Evolutionary conservation across 64 coral and sea anemone genomes (phyloP), one percentile per base, ranked within the genome.

Genomic region (Stylophora pistillata): DNA sequence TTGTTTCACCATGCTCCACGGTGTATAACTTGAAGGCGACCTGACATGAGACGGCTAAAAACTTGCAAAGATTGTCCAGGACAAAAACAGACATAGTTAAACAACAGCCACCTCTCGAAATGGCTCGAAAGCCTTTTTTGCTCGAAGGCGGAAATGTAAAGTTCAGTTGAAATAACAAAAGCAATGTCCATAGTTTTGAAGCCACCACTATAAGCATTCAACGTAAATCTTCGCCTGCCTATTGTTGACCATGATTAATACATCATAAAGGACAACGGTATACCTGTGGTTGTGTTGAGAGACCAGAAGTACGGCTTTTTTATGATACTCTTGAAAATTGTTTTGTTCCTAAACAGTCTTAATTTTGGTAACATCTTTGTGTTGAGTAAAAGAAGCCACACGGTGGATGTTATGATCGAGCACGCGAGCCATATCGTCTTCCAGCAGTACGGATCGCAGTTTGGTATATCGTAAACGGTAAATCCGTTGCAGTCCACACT

Each of bases 1-100:
- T 37, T 21, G 78, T 18, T 20, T n/a, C 27, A 20, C 12, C 21
- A 4, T 15, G 5, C 56, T 87, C 76, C 9, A 95, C 28, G 4
- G 89, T 88, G 77, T 95, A 95, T 60, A 95, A 82, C 69, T 91
- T 95, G 33, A 90, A 95, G 6, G 93, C 82, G 29, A 91, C 88
- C 41, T 89, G 82, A 30, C 82, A 57, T 66, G 88, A 82, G 11
- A 81, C 3, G 15, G 64, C 86, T 5, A 86, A 52, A 73, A 95
- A 90, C 75, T 95, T 95, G 17, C 89, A 53, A 29, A 88, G 34
- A 47, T 95, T 95, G 58, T 95, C 93, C 76, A 95, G 37, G 30
- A 73, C 88, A 59, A 76, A 95, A 57, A 95, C 27, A 25, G 72
- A 75, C 27, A 95, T 57, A 15, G 88, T 91, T 7, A 82, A 54